These are phyloP conservation scores for Heptranchias perlo DNA, from an alignment of 2,113 vertebrate species.

Conservation along the genomic window DNA sequence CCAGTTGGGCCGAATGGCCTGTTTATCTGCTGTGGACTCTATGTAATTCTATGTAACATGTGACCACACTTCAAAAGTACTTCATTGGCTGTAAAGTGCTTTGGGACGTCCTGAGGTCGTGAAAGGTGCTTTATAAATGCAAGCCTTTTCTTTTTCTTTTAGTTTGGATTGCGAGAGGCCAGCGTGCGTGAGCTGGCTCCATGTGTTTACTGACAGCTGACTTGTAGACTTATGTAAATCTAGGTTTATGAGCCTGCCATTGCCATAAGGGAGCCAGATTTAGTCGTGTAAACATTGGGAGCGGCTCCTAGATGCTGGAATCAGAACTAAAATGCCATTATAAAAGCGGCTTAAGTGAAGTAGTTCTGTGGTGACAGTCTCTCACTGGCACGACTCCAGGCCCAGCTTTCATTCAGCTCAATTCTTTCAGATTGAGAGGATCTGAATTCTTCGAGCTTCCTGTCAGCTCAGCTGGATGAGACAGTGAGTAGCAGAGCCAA, in stretches of 20 bases:
- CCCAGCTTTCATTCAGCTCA: neutral
- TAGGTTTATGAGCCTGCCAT: neutral
- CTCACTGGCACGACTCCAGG: neutral
- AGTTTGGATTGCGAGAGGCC: neutral
- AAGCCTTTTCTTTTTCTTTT: neutral
- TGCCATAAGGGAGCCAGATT: neutral
- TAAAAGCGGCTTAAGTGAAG: neutral
- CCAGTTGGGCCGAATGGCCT: too few species aligned
- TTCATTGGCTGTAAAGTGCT: neutral
- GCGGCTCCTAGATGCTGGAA: neutral
- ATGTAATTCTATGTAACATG: too few species aligned
- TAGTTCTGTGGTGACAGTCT: neutral
- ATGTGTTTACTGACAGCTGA: neutral
- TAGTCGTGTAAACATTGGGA: neutral
- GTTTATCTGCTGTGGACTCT: too few species aligned
- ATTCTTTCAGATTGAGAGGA: neutral
- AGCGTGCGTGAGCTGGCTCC: neutral
- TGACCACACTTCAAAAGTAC: neutral
- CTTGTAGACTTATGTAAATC: neutral
- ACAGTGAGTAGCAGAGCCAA: neutral
- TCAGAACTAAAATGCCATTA: neutral
- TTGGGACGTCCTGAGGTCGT: neutral
- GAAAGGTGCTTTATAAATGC: neutral
- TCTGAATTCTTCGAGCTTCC: neutral
- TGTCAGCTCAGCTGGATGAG: neutral